Base-by-base conservation (phyloP, 92 coral and sea anemone species). In the Ricordea florida region DNA sequence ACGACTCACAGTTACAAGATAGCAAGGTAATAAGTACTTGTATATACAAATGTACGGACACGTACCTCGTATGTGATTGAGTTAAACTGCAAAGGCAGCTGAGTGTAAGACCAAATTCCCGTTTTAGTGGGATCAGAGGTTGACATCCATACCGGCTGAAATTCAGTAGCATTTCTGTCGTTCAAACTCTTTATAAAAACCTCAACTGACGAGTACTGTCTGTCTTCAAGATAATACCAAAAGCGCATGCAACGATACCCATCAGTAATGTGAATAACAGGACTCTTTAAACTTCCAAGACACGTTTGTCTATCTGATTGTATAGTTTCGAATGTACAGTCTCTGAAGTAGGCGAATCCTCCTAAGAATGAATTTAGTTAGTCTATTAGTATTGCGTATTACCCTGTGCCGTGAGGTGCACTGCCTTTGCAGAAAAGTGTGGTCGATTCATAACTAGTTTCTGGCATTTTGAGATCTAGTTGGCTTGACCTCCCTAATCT, bases 161-260 rank as follows among this genome's bases (percentile, higher is more conserved):
- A n/a, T n/a, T n/a, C 26, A 5, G 43, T 36, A 14, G 2, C 4
- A 9, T 20, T 8, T 20, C 29, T 31, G 16, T 66, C 35, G 2
- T 57, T 55, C 2, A 36, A 32, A 14, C 49, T 57, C 35, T 33
- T 6, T 4, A 78, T 34, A 32, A 78, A 29, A 16, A 67, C 84
- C 2, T 43, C 31, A 9, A 78, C 47, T 5, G 24, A 40, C 7
- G 68, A 29, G n/a, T 26, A 47, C 28, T 69, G 36, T 4, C 5
- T 6, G 9, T 10, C 28, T n/a, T 58, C 60, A 5, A 74, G 53
- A 37, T 45, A 55, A 57, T 74, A 64, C 87, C 87, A 74, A 52
- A 82, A 82, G 57, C 64, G 79, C 16, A 82, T 21, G 30, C 87
- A 82, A 3, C 49, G 42, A 47, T 69, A 56, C 5, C 47, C 60